phyloP scores from a whole-genome alignment of 1,140 invertebrate genomes.

The Bombus affinis region DNA sequence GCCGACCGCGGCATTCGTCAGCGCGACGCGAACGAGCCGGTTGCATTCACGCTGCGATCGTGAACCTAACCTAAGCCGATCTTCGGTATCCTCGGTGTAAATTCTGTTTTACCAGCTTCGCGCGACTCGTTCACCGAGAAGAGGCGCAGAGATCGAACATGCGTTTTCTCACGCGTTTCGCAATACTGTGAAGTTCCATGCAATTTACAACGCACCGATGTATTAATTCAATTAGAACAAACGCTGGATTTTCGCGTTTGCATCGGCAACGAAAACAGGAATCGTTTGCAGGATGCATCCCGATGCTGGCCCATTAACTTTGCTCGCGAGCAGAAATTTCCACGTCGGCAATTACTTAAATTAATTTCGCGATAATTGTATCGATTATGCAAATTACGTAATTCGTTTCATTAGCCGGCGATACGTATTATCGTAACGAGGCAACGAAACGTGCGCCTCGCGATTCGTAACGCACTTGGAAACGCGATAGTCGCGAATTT shows the following conservation, averaged over 20 bases:
- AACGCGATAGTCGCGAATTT: not conserved
- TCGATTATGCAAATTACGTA: conserved; percentile 39
- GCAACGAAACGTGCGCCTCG: conserved; percentile 22
- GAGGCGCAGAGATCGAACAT: no score
- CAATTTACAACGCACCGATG: not conserved
- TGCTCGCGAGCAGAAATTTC: conserved; percentile 31
- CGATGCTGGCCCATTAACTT: conserved; percentile 11
- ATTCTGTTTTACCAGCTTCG: no score
- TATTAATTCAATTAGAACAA: conserved; percentile 43
- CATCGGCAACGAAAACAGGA: not conserved
- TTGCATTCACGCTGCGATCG: not conserved
- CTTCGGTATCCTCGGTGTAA: no score
- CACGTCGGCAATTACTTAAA: conserved; percentile 32
- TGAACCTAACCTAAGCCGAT: not conserved
- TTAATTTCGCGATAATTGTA: conserved; percentile 49
- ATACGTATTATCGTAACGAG: conserved; percentile 45
- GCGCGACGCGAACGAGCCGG: conserved; percentile 1
- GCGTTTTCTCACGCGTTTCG: no score
- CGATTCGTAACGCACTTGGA: not conserved
- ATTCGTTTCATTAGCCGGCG: conserved; percentile 41
- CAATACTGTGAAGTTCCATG: no score
- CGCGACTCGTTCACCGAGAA: no score
- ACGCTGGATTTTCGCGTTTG: not conserved
- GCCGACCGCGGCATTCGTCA: conserved; percentile 12
- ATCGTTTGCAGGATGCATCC: not conserved